phyloP scores from a whole-genome alignment of 2,113 vertebrate species.

The Copsychus sechellarum region DNA sequence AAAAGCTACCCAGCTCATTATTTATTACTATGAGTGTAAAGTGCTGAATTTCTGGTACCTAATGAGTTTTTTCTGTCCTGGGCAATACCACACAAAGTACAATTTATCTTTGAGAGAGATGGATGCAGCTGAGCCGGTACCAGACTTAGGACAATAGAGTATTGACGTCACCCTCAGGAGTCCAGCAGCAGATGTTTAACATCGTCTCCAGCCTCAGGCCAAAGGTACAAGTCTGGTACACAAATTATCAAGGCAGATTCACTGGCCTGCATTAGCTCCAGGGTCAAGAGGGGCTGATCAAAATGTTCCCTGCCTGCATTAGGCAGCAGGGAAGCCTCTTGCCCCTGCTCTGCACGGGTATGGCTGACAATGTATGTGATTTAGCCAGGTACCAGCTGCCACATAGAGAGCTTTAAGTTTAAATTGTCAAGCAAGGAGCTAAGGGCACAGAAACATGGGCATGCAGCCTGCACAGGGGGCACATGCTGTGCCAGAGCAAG shows the following conservation, averaged over 20 bases:
- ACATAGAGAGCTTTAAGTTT: neutral
- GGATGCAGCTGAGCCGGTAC: neutral
- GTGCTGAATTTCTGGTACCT: neutral
- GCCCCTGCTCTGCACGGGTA: accelerated
- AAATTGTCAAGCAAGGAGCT: neutral
- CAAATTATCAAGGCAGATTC: neutral
- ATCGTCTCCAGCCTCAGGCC: neutral
- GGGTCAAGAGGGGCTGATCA: neutral
- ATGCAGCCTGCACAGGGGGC: accelerated
- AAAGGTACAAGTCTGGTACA: neutral
- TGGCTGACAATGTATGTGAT: accelerated
- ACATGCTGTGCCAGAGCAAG: neutral
- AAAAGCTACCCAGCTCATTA: neutral
- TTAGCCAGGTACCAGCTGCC: neutral
- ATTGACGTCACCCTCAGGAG: neutral
- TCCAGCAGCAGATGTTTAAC: neutral
- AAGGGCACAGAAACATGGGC: neutral
- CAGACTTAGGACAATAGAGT: neutral
- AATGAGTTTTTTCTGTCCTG: neutral
- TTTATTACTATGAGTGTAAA: neutral
- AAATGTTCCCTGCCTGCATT: neutral
- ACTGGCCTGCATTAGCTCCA: neutral
- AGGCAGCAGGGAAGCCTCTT: neutral
- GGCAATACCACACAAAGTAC: neutral
- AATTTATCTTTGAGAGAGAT: neutral